Evolutionary conservation across 2,797 vertebrate species (phyloP), one percentile per base, ranked within the genome.

Genomic region (Synaphobranchus kaupii): DNA sequence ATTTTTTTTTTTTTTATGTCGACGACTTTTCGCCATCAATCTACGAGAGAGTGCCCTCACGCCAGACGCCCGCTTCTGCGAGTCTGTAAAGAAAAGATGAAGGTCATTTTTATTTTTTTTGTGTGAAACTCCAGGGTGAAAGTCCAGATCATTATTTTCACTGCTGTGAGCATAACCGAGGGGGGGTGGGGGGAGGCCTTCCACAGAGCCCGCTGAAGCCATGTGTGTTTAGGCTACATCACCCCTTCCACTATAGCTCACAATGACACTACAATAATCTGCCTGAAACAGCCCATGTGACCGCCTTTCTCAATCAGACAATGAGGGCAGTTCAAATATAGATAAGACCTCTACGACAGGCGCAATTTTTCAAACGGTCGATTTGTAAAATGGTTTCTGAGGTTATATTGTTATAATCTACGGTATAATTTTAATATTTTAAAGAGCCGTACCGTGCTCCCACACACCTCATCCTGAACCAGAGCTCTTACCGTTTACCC

Each of bases 21-120:
- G 22, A 28, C 25, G 63, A 17, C 86, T 63, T 39, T 39, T 22
- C 34, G 34, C 82, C 34, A 76, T 87, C 63, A 87, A 83, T 83
- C 82, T 87, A 44, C 60, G 31, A 39, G 66, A 78, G 50, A 58
- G 31, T 50, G 15, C 9, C 34, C 54, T 48, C 58, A 13, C 17
- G 12, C 12, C 39, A 73, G 85, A 17, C n/a, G 76, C 54, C 52
- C 28, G 48, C 15, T 47, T 6, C 17, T 9, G 6, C 22, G 0
- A 48, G 44, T 80, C 44, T n/a, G 76, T 54, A 48, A 39, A 60
- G 50, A 66, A 66, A 87, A 71, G 86, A 73, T 63, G 50, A 86
- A 73, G 82, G 86, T 73, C 81, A 52, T 48, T 31, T 34, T 34
- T 13, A 1, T 28, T 13, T 31, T 15, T 31, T 76, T 13, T 76